Evolutionary conservation across 2,113 vertebrate species (phyloP).

Genomic region (Ellobius talpinus): DNA sequence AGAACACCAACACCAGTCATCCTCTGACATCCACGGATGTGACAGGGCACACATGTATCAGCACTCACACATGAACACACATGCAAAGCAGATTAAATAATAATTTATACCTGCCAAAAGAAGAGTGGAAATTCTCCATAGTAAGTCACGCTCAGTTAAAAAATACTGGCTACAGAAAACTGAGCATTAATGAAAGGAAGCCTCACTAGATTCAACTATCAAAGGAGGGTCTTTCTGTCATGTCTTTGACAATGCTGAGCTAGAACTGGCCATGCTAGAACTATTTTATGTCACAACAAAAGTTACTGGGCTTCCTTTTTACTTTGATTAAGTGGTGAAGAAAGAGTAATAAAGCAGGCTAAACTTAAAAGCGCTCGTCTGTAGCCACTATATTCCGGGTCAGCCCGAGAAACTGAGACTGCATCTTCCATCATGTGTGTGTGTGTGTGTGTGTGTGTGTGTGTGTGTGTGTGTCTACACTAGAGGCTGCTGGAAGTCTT

Average conservation of each 20-base stretch:
- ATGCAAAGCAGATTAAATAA: background rate
- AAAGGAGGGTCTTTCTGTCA: background rate
- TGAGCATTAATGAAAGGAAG: slow-evolving; percentile 15
- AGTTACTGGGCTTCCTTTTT: background rate
- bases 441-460: too few relatives aligned
- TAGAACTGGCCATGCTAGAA: background rate
- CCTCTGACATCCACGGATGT: background rate
- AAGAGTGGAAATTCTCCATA: slow-evolving; percentile 1
- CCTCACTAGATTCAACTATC: background rate
- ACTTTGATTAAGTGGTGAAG: background rate
- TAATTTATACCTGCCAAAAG: slow-evolving; percentile 22
- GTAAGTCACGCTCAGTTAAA: background rate
- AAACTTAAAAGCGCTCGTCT: background rate
- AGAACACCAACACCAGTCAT: background rate
- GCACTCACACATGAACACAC: background rate
- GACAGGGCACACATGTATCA: background rate
- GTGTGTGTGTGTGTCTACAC: background rate
- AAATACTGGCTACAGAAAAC: slow-evolving; percentile 10
- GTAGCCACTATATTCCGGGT: background rate
- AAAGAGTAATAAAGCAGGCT: background rate
- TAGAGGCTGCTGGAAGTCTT: background rate
- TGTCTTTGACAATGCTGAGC: background rate
- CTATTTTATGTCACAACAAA: background rate
- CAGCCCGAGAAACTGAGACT: background rate
- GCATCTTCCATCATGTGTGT: background rate